These are phyloP conservation scores for Urocynchramus pylzowi DNA, from an alignment of 2,113 vertebrate species.

Conservation along the genomic window DNA sequence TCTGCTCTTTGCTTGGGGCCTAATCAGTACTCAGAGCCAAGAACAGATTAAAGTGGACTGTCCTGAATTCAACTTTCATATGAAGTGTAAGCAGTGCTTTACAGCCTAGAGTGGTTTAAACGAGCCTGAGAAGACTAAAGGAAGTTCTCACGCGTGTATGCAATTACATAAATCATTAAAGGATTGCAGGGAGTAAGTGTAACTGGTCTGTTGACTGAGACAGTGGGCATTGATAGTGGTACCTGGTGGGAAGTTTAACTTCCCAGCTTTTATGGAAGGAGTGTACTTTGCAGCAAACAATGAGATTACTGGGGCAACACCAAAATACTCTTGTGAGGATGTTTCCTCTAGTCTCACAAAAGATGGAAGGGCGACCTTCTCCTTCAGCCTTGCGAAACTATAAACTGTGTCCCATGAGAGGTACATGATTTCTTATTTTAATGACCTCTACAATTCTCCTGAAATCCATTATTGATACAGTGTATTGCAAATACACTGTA, in stretches of 20 bases:
- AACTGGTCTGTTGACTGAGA: not conserved
- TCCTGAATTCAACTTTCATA: conserved; percentile 6
- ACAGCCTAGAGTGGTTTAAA: not conserved
- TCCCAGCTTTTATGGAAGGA: not conserved
- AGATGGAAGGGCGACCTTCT: not conserved
- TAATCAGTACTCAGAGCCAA: not conserved
- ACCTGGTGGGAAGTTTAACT: not conserved
- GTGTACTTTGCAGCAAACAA: not conserved
- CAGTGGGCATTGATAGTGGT: not conserved
- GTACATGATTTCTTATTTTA: not conserved
- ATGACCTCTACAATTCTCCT: not conserved
- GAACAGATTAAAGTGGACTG: not conserved
- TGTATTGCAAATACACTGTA: not conserved
- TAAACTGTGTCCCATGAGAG: not conserved
- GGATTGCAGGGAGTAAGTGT: not conserved
- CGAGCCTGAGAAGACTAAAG: not conserved
- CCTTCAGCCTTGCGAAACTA: not conserved
- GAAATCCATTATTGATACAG: not conserved
- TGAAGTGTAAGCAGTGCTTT: not conserved
- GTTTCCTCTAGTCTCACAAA: not conserved
- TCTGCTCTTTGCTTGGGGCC: not conserved
- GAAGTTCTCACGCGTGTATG: not conserved
- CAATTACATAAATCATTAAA: not conserved
- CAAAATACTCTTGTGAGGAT: not conserved
- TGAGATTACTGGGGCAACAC: not conserved